phyloP scores from a whole-genome alignment of 2,888 invertebrate species.

The Troilus luridus region DNA sequence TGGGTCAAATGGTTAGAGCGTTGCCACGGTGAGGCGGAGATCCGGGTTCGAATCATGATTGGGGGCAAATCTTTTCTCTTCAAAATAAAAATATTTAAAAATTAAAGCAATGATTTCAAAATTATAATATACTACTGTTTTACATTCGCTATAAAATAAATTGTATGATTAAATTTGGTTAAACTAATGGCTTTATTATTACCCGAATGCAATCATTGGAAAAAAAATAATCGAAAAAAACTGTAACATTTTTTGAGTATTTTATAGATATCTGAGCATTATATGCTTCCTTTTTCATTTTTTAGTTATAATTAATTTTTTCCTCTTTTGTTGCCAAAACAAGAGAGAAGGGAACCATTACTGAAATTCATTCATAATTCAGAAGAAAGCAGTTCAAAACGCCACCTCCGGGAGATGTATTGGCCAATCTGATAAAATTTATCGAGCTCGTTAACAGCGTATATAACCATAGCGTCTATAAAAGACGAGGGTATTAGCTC shows the following conservation, averaged over 20 bases:
- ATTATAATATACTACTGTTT: no score
- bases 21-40: no score
- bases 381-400: constrained; percentile 30
- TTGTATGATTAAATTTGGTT: no score
- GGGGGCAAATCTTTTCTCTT: no score
- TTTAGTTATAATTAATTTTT: background rate
- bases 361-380: constrained; percentile 22
- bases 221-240: no score
- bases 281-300: background rate
- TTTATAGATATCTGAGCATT: background rate
- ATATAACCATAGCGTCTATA: background rate
- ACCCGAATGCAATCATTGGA: no score
- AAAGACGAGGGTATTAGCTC: background rate
- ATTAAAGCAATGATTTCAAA: no score
- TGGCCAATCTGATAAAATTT: constrained; percentile 38
- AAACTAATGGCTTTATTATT: no score
- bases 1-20: no score
- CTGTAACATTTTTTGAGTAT: background rate
- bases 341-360: background rate
- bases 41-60: no score
- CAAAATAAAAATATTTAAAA: no score
- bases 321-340: background rate
- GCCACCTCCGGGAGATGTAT: background rate
- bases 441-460: constrained; percentile 33
- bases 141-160: no score